Evolutionary conservation across 1,140 invertebrate genomes (phyloP).

Genomic region (Meloidogyne floridensis): DNA sequence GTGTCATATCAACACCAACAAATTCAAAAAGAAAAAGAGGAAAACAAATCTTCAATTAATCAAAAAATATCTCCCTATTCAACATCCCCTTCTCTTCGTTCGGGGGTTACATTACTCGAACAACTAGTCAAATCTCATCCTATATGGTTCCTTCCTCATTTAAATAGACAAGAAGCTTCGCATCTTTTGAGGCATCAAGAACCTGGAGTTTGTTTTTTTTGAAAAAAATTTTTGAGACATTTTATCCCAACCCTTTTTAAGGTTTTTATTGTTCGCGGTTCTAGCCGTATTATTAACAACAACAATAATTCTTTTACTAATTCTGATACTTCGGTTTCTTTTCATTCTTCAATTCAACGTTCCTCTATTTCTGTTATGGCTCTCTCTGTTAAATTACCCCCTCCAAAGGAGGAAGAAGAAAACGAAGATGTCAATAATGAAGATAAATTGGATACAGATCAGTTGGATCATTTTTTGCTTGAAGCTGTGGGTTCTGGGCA

Average conservation of each 20-base stretch:
- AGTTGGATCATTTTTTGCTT: constrained; percentile 90
- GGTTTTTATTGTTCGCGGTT: constrained; percentile 90
- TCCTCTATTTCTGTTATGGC: constrained; percentile 75
- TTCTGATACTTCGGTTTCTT: background rate
- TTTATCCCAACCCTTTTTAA: constrained; percentile 67
- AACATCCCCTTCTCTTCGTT: constrained; percentile 14
- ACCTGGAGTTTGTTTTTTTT: constrained; percentile 72
- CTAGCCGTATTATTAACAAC: constrained; percentile 74
- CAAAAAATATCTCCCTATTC: background rate
- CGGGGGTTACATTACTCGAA: constrained; percentile 24
- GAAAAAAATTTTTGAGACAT: background rate
- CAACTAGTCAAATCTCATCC: constrained; percentile 81
- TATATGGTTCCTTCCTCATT: constrained; percentile 91
- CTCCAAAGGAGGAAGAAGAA: constrained; percentile 79
- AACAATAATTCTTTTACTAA: background rate
- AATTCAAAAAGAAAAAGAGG: background rate
- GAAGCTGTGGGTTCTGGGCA: constrained; percentile 75
- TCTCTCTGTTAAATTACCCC: constrained; percentile 79
- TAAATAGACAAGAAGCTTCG: constrained; percentile 85
- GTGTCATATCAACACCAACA: background rate
- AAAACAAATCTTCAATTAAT: background rate
- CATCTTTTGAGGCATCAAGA: constrained; percentile 89
- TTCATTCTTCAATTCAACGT: constrained; percentile 68
- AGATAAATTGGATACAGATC: background rate
- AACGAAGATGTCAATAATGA: background rate